Conservation (phyloP, 1,140 invertebrate species). For the Andricus grossulariae region DNA sequence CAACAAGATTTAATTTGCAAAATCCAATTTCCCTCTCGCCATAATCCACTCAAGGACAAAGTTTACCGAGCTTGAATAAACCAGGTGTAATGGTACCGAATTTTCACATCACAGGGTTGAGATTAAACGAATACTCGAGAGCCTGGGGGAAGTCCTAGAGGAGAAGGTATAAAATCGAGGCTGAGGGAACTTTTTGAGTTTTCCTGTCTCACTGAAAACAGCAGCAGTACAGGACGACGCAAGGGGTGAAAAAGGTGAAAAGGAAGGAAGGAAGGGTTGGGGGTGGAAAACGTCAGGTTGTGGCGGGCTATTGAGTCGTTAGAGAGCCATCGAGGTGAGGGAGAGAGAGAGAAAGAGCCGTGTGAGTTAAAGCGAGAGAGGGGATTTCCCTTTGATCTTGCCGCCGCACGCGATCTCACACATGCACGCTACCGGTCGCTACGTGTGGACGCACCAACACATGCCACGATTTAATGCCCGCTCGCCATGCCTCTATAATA, state of each 20-base stretch:
- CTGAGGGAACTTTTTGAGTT: conserved; percentile 24
- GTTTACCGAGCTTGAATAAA: conserved; percentile 23
- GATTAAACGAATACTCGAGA: conserved; percentile 27
- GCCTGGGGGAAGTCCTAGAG: conserved; percentile 13
- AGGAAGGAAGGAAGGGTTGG: conserved; percentile 47
- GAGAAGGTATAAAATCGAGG: conserved; percentile 6
- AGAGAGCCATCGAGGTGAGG: conserved; percentile 44
- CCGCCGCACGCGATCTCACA: conserved; percentile 73
- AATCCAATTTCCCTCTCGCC: background rate
- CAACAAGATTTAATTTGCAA: conserved; percentile 1
- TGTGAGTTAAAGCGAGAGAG: conserved; percentile 49
- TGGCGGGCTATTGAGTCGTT: conserved; percentile 46
- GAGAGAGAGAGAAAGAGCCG: conserved; percentile 48
- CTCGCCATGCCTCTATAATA: conserved; percentile 57
- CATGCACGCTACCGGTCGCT: conserved; percentile 53
- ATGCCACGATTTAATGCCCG: conserved; percentile 64
- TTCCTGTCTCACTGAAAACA: conserved; percentile 3
- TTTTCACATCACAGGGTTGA: conserved; percentile 23
- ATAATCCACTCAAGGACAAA: conserved; percentile 16
- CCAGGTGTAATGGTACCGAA: conserved; percentile 15
- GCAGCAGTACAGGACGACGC: background rate
- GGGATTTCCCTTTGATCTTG: conserved; percentile 69
- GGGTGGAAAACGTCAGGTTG: conserved; percentile 23
- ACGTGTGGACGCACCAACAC: conserved; percentile 59
- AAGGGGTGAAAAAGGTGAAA: background rate